Conservation (phyloP, 2,888 invertebrate genomes). For the Coleophora deauratella region DNA sequence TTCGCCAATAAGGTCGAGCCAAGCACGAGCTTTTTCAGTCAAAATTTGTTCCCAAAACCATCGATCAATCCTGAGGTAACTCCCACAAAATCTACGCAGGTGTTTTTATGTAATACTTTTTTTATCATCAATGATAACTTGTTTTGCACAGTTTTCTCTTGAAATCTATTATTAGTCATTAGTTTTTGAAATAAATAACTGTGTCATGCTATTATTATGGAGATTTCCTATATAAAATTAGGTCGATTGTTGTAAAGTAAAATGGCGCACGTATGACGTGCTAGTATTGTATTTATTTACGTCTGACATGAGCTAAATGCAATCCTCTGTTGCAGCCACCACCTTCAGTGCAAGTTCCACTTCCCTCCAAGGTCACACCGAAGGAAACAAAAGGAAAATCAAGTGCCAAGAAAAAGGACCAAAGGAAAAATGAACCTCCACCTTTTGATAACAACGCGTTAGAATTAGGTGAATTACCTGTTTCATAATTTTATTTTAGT, state of each 20-base stretch:
- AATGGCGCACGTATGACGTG: constrained; percentile 5
- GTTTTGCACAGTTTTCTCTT: no score
- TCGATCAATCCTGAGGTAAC: constrained; percentile 49
- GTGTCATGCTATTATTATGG: no score
- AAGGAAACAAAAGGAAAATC: constrained; percentile 34
- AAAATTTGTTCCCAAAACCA: constrained; percentile 39
- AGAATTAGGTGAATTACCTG: constrained; percentile 43
- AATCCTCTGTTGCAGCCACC: constrained; percentile 25
- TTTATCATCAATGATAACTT: no score
- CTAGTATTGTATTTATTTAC: neutral
- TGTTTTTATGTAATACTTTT: constrained; percentile 23
- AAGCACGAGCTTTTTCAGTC: constrained; percentile 55
- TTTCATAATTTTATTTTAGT: neutral
- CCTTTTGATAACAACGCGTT: constrained; percentile 42
- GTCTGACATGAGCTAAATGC: neutral
- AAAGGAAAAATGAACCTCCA: constrained; percentile 26
- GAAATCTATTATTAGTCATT: no score
- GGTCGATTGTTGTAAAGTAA: neutral
- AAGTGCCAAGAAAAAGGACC: constrained; percentile 36
- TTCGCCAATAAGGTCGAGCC: constrained; percentile 64
- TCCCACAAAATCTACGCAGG: constrained; percentile 23
- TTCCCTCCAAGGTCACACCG: constrained; percentile 24
- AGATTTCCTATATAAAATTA: no score
- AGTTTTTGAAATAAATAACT: no score
- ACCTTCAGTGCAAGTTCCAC: constrained; percentile 25